Conservation (phyloP, 2,797 vertebrate genomes). For the Clamator glandarius region DNA sequence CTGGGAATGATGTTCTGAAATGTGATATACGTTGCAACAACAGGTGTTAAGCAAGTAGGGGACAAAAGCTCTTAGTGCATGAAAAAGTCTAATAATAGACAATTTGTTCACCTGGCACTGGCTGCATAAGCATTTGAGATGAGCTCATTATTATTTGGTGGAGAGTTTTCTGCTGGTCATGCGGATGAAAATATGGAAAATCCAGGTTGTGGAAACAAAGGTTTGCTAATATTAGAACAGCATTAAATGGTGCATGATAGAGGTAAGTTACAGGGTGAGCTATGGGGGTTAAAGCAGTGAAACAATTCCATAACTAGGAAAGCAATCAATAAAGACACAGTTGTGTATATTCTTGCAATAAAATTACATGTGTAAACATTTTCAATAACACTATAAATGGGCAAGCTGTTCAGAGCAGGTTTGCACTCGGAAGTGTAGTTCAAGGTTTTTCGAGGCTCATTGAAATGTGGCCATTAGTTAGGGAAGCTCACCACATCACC, state of each 20-base stretch:
- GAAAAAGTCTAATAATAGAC: conserved; percentile 73
- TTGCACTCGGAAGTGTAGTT: conserved; percentile 15
- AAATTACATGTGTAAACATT: conserved; percentile 33
- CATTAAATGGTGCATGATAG: conserved; percentile 30
- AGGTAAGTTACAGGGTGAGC: conserved; percentile 8
- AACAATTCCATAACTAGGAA: not conserved
- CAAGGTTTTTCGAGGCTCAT: not conserved
- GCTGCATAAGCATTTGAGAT: conserved; percentile 57
- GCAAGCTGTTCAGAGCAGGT: conserved; percentile 41
- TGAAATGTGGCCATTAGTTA: not conserved
- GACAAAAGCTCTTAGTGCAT: conserved; percentile 67
- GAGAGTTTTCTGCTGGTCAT: conserved; percentile 37
- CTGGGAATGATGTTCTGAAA: conserved; percentile 49
- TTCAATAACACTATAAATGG: conserved; percentile 22
- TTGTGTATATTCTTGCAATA: conserved; percentile 16
- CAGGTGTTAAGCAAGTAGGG: conserved; percentile 67
- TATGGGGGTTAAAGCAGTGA: not conserved
- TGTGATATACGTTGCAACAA: conserved; percentile 61
- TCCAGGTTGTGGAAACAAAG: conserved; percentile 69
- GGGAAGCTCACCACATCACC: conserved; percentile 3
- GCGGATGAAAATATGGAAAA: conserved; percentile 54
- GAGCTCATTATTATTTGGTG: conserved; percentile 72
- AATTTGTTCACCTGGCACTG: conserved; percentile 70
- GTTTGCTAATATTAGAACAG: conserved; percentile 70
- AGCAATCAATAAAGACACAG: conserved; percentile 28